A percentile compares a stretch with the other conserved stretches of the same genome.
These are phyloP conservation scores for Lepidurus packardi DNA, from an alignment of 1,140 invertebrate species.

Conservation along the genomic window DNA sequence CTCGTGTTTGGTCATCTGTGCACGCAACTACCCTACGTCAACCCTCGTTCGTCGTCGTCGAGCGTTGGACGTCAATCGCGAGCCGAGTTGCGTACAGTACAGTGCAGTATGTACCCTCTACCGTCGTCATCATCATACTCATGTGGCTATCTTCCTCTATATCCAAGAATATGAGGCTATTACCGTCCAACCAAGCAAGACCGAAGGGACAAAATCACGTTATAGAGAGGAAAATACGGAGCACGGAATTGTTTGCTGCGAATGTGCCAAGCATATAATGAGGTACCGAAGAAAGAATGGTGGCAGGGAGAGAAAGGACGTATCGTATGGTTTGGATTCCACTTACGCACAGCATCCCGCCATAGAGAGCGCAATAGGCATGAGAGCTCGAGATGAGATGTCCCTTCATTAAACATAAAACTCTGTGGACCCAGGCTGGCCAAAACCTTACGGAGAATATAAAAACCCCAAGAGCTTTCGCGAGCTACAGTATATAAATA, in stretches of 20 bases:
- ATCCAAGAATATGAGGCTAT: constrained; percentile 1
- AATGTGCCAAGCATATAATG: constrained; percentile 12
- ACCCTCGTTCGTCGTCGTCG: not conserved
- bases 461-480: not conserved
- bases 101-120: too few species aligned
- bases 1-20: constrained; percentile 14
- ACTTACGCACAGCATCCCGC: too few species aligned
- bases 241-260: not conserved
- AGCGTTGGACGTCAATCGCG: too few species aligned
- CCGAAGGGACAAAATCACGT: not conserved
- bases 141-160: not conserved
- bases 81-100: not conserved
- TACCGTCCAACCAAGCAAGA: not conserved
- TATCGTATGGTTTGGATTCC: too few species aligned
- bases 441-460: too few species aligned
- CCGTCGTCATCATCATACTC: not conserved
- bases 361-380: too few species aligned
- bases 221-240: not conserved
- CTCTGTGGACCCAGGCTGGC: too few species aligned
- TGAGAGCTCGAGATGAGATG: too few species aligned
- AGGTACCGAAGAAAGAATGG: constrained; percentile 1
- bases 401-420: too few species aligned
- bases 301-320: not conserved
- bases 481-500: not conserved
- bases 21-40: constrained; percentile 10